Evolutionary conservation across 1,140 invertebrate genomes (phyloP).

Genomic region (Pseudomyrmex pallidus): DNA sequence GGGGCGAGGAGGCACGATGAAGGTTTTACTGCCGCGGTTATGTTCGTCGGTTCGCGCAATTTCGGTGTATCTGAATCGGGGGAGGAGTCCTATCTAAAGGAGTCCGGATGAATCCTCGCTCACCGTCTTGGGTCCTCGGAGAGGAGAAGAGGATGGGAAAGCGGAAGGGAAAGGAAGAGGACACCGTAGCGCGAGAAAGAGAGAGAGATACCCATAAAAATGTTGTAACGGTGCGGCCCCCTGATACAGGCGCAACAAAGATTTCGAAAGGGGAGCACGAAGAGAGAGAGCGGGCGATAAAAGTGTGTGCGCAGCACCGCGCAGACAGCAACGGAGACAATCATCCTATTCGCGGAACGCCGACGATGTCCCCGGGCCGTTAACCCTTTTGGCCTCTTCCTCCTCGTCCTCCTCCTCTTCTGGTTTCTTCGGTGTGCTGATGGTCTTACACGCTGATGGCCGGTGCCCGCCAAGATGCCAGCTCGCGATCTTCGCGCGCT

Average conservation of each 20-base stretch:
- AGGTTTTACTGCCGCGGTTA: slow-evolving; percentile 74
- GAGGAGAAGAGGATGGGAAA: too few relatives aligned
- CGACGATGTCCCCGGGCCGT: slow-evolving; percentile 33
- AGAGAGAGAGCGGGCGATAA: slow-evolving; percentile 14
- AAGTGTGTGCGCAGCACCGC: background rate
- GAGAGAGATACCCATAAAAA: slow-evolving; percentile 59
- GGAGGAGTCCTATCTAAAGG: slow-evolving; percentile 75
- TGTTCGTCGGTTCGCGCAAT: slow-evolving; percentile 73
- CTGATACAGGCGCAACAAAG: slow-evolving; percentile 39
- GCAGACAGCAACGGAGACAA: slow-evolving; percentile 35
- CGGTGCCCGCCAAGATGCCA: slow-evolving; percentile 13
- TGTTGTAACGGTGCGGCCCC: slow-evolving; percentile 59
- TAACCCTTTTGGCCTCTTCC: slow-evolving; percentile 35
- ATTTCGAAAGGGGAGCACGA: slow-evolving; percentile 32
- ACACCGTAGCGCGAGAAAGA: slow-evolving; percentile 17
- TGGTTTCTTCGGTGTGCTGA: background rate
- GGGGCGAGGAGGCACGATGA: slow-evolving; percentile 64
- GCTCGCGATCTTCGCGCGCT: slow-evolving; percentile 31
- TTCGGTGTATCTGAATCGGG: slow-evolving; percentile 75
- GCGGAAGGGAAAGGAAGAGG: slow-evolving; percentile 2
- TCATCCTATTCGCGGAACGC: slow-evolving; percentile 42
- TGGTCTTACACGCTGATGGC: slow-evolving; percentile 16
- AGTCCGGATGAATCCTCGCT: slow-evolving; percentile 70
- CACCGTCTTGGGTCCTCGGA: slow-evolving; percentile 21
- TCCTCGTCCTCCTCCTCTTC: background rate